These are phyloP conservation scores for Rhipidura dahli DNA, from an alignment of 2,113 vertebrate genomes.

Conservation along the genomic window DNA sequence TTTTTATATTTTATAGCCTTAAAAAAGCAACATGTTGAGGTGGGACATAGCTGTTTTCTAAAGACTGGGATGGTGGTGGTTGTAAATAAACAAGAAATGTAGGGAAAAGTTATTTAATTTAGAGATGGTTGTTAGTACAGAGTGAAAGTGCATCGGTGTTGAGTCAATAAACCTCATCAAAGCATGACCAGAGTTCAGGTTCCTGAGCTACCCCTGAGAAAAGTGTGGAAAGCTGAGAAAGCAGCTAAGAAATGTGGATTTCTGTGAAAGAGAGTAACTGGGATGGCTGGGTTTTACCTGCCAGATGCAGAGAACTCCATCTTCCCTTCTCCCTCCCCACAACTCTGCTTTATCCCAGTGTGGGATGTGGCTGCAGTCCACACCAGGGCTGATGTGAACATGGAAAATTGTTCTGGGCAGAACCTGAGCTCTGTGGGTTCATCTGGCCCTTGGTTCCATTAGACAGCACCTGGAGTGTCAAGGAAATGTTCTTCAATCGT, in stretches of 20 bases:
- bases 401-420: not conserved
- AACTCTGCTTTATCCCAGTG: not conserved
- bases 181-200: not conserved
- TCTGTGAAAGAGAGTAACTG: not conserved
- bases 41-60: fast-evolving
- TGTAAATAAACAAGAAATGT: not conserved
- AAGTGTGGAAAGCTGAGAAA: not conserved
- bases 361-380: not conserved
- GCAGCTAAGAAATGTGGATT: not conserved
- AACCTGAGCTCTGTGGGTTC: not conserved
- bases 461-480: not conserved
- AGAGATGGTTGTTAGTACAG: not conserved
- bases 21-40: not conserved
- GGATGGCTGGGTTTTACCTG: not conserved
- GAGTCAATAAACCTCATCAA: not conserved
- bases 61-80: not conserved
- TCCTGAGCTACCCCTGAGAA: not conserved
- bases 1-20: not conserved
- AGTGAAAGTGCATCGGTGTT: not conserved
- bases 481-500: not conserved
- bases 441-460: not conserved
- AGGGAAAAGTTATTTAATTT: not conserved
- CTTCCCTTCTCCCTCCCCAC: not conserved
- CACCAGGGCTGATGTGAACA: not conserved
- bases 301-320: not conserved